A percentile compares a stretch with the other conserved stretches of the same genome.
Evolutionary conservation across 2,888 invertebrate species (phyloP).

Genomic region (Tanypteryx hageni): DNA sequence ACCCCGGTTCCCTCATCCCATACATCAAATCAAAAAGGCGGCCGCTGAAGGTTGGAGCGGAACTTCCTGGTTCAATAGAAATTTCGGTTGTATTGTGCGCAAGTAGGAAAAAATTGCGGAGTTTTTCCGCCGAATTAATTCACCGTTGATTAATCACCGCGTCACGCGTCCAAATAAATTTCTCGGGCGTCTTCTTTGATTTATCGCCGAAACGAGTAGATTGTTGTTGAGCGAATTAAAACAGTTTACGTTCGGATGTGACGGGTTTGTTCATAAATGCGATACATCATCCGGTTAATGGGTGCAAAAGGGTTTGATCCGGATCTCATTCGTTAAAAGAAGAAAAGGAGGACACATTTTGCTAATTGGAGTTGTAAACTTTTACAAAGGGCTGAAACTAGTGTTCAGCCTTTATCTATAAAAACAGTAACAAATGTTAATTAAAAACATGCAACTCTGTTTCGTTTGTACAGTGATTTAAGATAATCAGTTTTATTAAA

Average conservation of each 20-base stretch:
- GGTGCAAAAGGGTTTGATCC: background rate
- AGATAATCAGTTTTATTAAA: no score
- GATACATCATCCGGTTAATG: background rate
- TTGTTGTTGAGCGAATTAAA: conserved; percentile 28
- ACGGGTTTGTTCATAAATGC: conserved; percentile 7
- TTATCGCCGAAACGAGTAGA: background rate
- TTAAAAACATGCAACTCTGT: no score
- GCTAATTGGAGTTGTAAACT: no score
- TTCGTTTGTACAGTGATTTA: no score
- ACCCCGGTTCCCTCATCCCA: background rate
- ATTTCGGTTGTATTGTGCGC: conserved; percentile 22
- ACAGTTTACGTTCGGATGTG: conserved; percentile 18
- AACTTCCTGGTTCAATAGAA: conserved; percentile 35
- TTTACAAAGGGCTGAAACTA: no score
- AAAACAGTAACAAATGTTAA: no score
- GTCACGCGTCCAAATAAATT: conserved; percentile 32
- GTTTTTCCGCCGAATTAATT: conserved; percentile 32
- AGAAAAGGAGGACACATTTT: no score
- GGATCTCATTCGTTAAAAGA: no score
- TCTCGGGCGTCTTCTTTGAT: background rate
- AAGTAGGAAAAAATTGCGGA: background rate
- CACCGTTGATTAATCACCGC: background rate
- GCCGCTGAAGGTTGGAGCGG: conserved; percentile 10
- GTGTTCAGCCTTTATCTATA: no score
- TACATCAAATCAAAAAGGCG: conserved; percentile 25